Evolutionary conservation across 37 sponge, comb jelly and placozoan genomes (phyloP).

Genomic region (Dysidea cf. avara): DNA sequence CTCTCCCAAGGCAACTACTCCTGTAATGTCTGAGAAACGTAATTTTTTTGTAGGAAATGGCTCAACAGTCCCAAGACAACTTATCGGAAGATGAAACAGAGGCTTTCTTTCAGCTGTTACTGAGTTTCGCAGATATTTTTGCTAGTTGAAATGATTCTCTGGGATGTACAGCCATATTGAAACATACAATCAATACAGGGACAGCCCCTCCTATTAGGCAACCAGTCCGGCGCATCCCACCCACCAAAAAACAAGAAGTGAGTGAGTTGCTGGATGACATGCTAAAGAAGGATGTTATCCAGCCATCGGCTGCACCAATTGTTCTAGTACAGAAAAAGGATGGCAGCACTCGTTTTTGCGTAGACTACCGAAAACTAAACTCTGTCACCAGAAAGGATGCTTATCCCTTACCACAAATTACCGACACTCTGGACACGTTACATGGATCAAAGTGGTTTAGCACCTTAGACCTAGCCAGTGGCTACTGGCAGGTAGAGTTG

Average conservation of each 20-base stretch:
- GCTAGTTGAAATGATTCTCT: slow-evolving; percentile 1
- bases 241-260: not conserved
- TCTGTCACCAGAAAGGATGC: slow-evolving; percentile 19
- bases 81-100: not conserved
- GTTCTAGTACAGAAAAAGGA: slow-evolving; percentile 34
- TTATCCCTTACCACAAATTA: slow-evolving; percentile 11
- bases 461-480: slow-evolving; percentile 12
- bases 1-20: not conserved
- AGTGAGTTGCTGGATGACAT: slow-evolving; percentile 27
- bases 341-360: slow-evolving; percentile 17
- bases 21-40: not conserved
- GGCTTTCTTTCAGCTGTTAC: not conserved
- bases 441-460: slow-evolving; percentile 5
- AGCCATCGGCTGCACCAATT: slow-evolving; percentile 13
- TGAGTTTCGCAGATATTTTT: slow-evolving; percentile 7
- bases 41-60: not conserved
- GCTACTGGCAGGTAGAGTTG: too few relatives aligned
- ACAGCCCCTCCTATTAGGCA: slow-evolving; percentile 31
- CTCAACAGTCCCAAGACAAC: not conserved
- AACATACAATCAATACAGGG: slow-evolving; percentile 36
- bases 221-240: slow-evolving; percentile 8
- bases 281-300: slow-evolving; percentile 15
- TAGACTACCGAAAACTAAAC: slow-evolving; percentile 16
- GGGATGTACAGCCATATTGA: slow-evolving; percentile 7
- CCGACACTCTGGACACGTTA: not conserved